Evolutionary conservation across 2,113 vertebrate species (phyloP).

Genomic region (Cyanocitta stelleri): DNA sequence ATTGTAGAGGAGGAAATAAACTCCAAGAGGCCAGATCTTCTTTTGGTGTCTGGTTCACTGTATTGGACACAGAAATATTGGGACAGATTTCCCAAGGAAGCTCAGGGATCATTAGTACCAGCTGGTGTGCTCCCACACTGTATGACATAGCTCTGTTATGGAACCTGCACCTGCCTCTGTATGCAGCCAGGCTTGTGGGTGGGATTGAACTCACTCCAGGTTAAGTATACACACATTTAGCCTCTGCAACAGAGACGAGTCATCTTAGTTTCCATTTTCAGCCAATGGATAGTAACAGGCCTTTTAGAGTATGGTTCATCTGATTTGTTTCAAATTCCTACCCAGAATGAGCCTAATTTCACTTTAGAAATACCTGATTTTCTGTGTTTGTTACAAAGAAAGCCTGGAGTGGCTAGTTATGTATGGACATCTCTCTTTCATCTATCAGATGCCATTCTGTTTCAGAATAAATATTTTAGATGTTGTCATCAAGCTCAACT

Average conservation of each 20-base stretch:
- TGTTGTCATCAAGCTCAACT: neutral
- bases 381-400: neutral
- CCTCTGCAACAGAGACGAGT: neutral
- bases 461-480: neutral
- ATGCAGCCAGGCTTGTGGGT: neutral
- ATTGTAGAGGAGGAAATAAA: constrained; percentile 16
- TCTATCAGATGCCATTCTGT: neutral
- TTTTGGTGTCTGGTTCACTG: neutral
- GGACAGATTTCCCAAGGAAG: neutral
- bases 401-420: neutral
- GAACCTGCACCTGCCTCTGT: neutral
- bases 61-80: neutral
- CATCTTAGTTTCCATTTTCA: neutral
- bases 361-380: neutral
- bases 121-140: neutral
- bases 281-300: neutral
- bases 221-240: neutral
- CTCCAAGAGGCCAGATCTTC: neutral
- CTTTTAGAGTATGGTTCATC: neutral
- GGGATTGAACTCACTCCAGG: neutral
- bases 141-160: neutral
- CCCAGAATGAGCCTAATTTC: neutral
- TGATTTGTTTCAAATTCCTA: neutral
- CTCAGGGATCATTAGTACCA: neutral
- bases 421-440: neutral